A percentile compares a stretch with the other conserved stretches of the same genome.
These are phyloP conservation scores for Cyclopterus lumpus DNA, from an alignment of 2,797 vertebrate genomes.

Conservation along the genomic window DNA sequence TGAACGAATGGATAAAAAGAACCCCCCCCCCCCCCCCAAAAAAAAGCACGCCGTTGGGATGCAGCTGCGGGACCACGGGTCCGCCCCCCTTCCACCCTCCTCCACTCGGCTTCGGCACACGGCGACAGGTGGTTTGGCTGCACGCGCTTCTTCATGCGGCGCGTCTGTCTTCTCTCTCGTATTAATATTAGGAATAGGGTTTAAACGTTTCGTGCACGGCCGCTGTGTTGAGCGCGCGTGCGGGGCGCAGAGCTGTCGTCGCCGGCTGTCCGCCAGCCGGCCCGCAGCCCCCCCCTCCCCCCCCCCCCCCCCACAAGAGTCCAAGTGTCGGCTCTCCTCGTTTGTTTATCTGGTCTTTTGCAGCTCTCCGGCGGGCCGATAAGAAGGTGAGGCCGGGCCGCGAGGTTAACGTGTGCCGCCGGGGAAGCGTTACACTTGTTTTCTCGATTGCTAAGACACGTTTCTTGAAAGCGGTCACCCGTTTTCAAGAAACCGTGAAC, in stretches of 20 bases:
- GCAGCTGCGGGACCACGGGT: slow-evolving; percentile 51
- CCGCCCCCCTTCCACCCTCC: slow-evolving; percentile 9
- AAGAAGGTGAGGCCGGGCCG: no score
- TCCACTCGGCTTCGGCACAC: slow-evolving; percentile 4
- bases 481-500: no score
- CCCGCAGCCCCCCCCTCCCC: neutral
- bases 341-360: no score
- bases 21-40: no score
- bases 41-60: slow-evolving; percentile 28
- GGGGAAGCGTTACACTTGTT: no score
- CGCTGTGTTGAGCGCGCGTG: neutral
- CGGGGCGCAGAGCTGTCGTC: slow-evolving; percentile 26
- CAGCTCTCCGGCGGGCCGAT: no score
- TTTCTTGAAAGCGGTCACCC: no score
- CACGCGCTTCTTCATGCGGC: neutral
- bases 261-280: slow-evolving; percentile 17
- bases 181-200: no score
- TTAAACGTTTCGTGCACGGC: neutral
- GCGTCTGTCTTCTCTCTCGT: neutral
- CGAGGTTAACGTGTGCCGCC: no score
- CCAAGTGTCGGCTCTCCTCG: neutral
- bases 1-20: no score
- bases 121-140: slow-evolving; percentile 23
- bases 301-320: neutral
- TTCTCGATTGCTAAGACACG: no score